phyloP scores from a whole-genome alignment of 2,113 vertebrate species.

The Campylomormyrus tamandua region DNA sequence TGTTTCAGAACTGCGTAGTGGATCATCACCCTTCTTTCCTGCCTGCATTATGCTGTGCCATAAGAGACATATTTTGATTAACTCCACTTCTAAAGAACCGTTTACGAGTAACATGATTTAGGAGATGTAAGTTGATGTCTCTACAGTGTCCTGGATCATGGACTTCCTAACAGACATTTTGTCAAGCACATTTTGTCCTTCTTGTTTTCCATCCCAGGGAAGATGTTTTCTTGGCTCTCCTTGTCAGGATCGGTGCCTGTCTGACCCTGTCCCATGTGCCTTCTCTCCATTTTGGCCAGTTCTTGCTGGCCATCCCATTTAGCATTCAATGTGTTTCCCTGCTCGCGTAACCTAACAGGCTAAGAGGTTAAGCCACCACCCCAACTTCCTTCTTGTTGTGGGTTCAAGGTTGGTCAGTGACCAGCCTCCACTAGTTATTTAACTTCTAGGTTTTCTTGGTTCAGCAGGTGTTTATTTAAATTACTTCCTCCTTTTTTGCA shows the following conservation, averaged over 20 bases:
- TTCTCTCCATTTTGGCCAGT: neutral
- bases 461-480: no score
- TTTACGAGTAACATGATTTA: neutral
- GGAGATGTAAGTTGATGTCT: neutral
- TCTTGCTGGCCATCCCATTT: neutral
- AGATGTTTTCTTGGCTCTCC: neutral
- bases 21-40: neutral
- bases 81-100: neutral
- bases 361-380: no score
- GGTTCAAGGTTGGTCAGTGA: no score
- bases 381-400: no score
- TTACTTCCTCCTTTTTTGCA: no score
- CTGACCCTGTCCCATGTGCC: neutral
- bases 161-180: neutral
- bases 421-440: no score
- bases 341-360: no score
- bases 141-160: neutral
- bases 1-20: neutral
- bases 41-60: neutral
- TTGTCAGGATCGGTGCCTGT: neutral
- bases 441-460: no score
- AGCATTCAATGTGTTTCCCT: neutral
- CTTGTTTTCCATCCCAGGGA: neutral
- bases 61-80: neutral
- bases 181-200: neutral